Evolutionary conservation across 2,113 vertebrate species (phyloP), one percentile per base, ranked within the genome.

Genomic region (Caracal caracal): DNA sequence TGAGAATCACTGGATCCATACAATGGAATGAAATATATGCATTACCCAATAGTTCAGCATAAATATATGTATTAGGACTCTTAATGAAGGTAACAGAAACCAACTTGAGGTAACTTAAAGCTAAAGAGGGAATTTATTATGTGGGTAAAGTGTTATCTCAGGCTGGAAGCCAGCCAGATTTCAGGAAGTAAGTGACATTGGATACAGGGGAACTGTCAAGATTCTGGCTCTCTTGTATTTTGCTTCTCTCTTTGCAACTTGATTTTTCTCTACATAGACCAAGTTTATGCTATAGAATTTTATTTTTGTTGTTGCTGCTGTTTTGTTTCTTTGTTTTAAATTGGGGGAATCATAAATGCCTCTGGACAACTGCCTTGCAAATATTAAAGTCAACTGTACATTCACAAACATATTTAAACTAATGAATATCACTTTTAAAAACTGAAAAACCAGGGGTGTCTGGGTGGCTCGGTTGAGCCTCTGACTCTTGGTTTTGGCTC

Each of bases 61-160:
- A 92, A 86, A 47, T 47, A 89, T 66, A 5, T 82, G 2, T 70
- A 59, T 88, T 86, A 81, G 37, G 24, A 88, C 53, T 93, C 56
- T 66, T 85, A 76, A 47, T 71, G 9, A 88, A 91, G 22, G 61
- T 59, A 85, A 97, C 96, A 66, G 40, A 92, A 97, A 96, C 16
- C n/a, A 81, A 75, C 40, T 24, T 93, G 26, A 84, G 91, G 66
- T 59, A 82, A 28, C n/a, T 59, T 63, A 91, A 63, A 80, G 6
- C 65, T 90, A 91, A 66, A 76, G 56, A 95, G 66, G 11, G 47
- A 24, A 68, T 76, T 47, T 65, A 47, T 83, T 93, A 70, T 49
- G 43, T 83, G 30, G 24, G 8, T 78, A 83, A 88, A 90, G 37
- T 16, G 33, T 71, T 80, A 33, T 35, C 28, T 61, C 61, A 65